Base-by-base conservation (phyloP, 2,113 vertebrate species). In the Vidua macroura region DNA sequence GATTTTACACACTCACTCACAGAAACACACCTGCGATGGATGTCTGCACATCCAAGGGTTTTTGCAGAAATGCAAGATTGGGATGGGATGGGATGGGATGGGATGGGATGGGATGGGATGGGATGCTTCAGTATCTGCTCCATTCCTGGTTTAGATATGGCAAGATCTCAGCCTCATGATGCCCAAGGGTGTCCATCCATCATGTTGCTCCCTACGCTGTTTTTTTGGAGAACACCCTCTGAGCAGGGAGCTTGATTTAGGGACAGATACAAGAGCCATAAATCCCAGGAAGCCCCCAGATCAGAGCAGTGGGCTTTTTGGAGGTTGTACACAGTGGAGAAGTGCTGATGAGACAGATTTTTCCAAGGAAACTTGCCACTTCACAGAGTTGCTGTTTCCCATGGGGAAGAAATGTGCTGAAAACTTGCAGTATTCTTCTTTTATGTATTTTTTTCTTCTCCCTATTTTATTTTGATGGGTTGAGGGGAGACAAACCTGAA, bases 311-410 rank as follows among this genome's bases (percentile, higher is more conserved):
- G 24, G 30, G 13, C 13, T 60, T 81, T 84, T 18, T 39, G 27
- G 69, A 75, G 31, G 4, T 7, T 60, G 19, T 10, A 9, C 49
- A 41, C 3, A 9, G 58, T 64, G 80, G 15, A 84, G 41, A 76
- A 83, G 25, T 46, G 67, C 28, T 82, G 53, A 66, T 88, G 59
- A 77, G 75, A 62, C 60, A 62, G 41, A 53, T 44, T 80, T 76
- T 91, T 86, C 70, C 39, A 66, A 88, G 55, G n/a, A 83, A 96
- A 83, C 18, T 69, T 92, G n/a, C 75, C 28, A 28, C 83, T 90
- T 86, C 33, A 48, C 46, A n/a, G 21, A 43, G 59, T 13, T 60
- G 15, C 28, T 39, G 0, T 52, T 93, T 87, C 83, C 58, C 55
- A 12, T 7, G 12, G 59, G 82, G 63, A 66, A 80, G 46, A 74